Evolutionary conservation across 2,797 vertebrate genomes (phyloP).

Genomic region (Limnodromus scolopaceus): DNA sequence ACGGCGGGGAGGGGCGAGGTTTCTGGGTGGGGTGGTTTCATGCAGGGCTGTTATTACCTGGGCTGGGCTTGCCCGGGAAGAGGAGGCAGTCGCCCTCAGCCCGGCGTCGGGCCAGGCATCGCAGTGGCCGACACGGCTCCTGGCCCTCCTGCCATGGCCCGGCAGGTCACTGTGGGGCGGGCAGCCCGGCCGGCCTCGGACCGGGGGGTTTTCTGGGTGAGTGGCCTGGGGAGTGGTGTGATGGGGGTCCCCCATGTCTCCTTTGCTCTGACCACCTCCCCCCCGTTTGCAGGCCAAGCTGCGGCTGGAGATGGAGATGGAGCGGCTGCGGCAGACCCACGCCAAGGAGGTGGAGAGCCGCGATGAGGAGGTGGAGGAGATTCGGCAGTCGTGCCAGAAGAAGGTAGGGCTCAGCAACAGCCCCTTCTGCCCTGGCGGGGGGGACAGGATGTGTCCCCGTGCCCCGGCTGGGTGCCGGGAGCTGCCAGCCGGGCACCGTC

Average conservation of each 20-base stretch:
- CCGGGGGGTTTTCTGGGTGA: slow-evolving; percentile 12
- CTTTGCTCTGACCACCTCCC: neutral
- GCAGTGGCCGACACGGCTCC: neutral
- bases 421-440: neutral
- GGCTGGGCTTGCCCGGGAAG: slow-evolving; percentile 40
- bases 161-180: neutral
- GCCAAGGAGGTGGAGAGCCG: slow-evolving; percentile 94
- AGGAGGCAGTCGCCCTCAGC: neutral
- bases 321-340: slow-evolving; percentile 93
- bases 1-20: slow-evolving; percentile 45
- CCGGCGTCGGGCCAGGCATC: neutral
- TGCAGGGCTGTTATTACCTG: slow-evolving; percentile 58
- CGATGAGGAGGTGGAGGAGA: slow-evolving; percentile 96
- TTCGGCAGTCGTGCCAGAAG: slow-evolving; percentile 94
- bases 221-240: neutral
- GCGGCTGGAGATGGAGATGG: slow-evolving; percentile 98
- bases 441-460: neutral
- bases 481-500: neutral
- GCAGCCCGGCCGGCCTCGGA: neutral
- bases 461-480: neutral
- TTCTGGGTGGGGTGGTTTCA: slow-evolving; percentile 69
- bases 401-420: slow-evolving; percentile 79
- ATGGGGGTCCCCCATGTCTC: rapidly evolving
- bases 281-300: slow-evolving; percentile 85
- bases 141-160: slow-evolving; percentile 15